A percentile compares a stretch with the other conserved stretches of the same genome.
These are phyloP conservation scores for Apaloderma vittatum DNA, from an alignment of 2,113 vertebrate species.

Conservation along the genomic window DNA sequence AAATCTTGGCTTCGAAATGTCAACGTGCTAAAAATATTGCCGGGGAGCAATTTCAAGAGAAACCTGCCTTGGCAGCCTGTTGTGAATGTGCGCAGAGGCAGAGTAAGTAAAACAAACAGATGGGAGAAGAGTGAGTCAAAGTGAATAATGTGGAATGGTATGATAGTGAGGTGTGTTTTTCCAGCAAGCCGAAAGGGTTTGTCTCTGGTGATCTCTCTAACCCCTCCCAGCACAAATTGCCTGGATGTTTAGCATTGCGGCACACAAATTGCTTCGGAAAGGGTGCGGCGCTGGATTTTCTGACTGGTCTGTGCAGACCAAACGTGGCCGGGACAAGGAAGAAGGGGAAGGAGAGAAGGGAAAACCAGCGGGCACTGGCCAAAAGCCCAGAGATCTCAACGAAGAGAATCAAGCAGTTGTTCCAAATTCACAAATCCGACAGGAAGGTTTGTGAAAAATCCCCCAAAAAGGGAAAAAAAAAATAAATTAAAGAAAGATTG, in stretches of 20 bases:
- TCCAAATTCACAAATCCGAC: not conserved
- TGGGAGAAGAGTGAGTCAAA: not conserved
- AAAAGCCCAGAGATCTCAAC: not conserved
- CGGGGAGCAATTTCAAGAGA: not conserved
- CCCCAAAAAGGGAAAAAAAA: too few species aligned
- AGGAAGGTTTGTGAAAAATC: not conserved
- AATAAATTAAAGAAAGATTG: not conserved
- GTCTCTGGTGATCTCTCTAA: not conserved
- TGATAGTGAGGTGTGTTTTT: not conserved
- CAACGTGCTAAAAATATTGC: not conserved
- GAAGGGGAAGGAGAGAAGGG: not conserved
- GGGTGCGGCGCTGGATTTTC: not conserved
- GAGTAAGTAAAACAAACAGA: not conserved
- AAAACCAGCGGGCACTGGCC: not conserved
- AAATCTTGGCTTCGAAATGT: not conserved
- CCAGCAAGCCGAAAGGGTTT: not conserved
- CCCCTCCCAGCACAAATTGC: not conserved
- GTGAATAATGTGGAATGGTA: accelerated
- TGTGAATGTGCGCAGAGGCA: not conserved
- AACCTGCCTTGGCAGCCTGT: not conserved
- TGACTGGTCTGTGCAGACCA: not conserved
- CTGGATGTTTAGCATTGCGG: not conserved
- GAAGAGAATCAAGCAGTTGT: accelerated
- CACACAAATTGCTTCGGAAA: not conserved
- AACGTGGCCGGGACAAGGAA: not conserved